Base-by-base conservation (phyloP, 2,888 invertebrate genomes). In the Meandrusa payeni region DNA sequence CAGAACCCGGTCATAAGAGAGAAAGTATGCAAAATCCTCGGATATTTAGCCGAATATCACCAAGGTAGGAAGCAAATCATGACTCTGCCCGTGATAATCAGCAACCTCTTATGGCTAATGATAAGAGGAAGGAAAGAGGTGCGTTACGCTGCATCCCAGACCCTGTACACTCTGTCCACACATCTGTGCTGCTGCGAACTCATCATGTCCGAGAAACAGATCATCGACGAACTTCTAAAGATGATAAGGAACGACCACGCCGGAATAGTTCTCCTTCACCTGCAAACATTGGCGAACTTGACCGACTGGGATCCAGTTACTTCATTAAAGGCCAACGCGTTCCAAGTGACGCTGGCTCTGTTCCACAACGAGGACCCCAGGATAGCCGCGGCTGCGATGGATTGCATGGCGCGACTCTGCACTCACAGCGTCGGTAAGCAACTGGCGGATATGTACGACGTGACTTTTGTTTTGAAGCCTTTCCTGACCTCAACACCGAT, bases 61-160 rank as follows among this genome's bases (percentile, higher is more conserved):
- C 75, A 80, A 47, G 85, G 85, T 0, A 57, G 74, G 13, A 54
- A 64, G 38, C 62, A 68, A 1, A 80, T 86, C 11, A 60, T 77
- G 57, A 53, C 64, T 0, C 58, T 72, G 0, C 69, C 70, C 0
- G 47, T 62, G 5, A 60, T 79, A 1, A 57, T 82, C 2, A 64
- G 70, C 1, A 72, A 76, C 17, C 66, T 87, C 1, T 65, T 81
- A 59, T 59, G 57, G 52, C 52, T 80, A 0, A 61, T 71, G 22
- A 60, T 78, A 61, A 64, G 75, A 28, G 87, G 83, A 37, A 61
- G 73, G 1, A 76, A 74, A 37, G 80, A 87, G 48, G 75, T 87
- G 26, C 55, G 87, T 12, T 83, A 74, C 40, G 78, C 77, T 0
- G 79, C 87, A 0, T 76, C 82, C 0, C 67, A 69, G 22, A 76